phyloP scores from a whole-genome alignment of 2,797 vertebrate species.

The Periophthalmus magnuspinnatus region DNA sequence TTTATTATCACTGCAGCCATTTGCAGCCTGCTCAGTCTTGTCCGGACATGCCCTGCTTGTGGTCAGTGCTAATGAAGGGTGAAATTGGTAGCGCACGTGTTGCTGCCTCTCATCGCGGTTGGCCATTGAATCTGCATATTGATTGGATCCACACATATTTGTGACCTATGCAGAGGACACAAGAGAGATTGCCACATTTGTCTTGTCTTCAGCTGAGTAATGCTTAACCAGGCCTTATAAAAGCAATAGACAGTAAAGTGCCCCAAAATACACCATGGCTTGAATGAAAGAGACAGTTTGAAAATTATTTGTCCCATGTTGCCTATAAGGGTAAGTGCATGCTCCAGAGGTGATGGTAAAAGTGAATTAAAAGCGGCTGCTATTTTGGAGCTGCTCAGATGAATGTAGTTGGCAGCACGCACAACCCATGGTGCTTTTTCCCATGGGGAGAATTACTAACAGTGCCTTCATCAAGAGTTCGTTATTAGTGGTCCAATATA shows the following conservation, averaged over 20 bases:
- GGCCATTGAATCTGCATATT: constrained; percentile 16
- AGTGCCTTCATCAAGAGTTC: constrained; percentile 31
- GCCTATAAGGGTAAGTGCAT: constrained; percentile 19
- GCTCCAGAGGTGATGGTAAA: constrained; percentile 34
- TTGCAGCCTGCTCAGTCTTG: constrained; percentile 13
- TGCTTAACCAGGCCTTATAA: constrained; percentile 42
- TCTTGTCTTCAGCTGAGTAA: constrained; percentile 38
- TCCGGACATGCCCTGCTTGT: constrained; percentile 17
- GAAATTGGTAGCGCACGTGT: constrained; percentile 17
- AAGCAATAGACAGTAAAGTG: constrained; percentile 52
- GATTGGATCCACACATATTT: constrained; percentile 42
- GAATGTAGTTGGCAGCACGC: constrained; percentile 38
- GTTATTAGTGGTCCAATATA: constrained; percentile 23
- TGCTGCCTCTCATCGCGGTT: constrained; percentile 11
- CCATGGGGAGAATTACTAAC: constrained; percentile 34
- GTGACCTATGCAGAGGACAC: constrained; percentile 48
- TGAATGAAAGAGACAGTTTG: constrained; percentile 42
- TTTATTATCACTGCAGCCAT: constrained; percentile 17
- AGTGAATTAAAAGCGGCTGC: constrained; percentile 25
- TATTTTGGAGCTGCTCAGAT: constrained; percentile 31
- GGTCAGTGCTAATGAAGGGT: constrained; percentile 24
- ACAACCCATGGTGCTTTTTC: constrained; percentile 35
- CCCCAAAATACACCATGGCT: constrained; percentile 38
- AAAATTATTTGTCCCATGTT: constrained; percentile 19
- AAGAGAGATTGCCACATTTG: constrained; percentile 41